A percentile compares a stretch with the other conserved stretches of the same genome.
Conservation (phyloP, 2,113 vertebrate species). For the Prinia subflava region DNA sequence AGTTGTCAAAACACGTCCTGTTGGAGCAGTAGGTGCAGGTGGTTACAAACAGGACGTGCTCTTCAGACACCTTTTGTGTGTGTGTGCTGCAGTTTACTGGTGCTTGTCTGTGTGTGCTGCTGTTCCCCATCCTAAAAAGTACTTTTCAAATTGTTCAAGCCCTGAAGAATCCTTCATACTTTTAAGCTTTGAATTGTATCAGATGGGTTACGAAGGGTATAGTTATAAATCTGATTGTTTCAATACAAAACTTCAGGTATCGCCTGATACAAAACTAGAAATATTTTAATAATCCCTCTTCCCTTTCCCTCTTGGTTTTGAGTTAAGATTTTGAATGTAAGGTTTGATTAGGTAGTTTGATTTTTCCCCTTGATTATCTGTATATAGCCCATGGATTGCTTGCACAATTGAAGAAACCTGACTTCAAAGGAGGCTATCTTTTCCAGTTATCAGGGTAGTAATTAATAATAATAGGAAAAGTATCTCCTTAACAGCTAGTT, state of each 20-base stretch:
- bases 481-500: background rate
- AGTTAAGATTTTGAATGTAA: background rate
- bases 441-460: background rate
- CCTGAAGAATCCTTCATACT: background rate
- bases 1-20: background rate
- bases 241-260: background rate
- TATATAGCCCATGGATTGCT: background rate
- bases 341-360: background rate
- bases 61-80: constrained; percentile 3
- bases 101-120: background rate
- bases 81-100: background rate
- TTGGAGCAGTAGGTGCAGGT: background rate
- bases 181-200: background rate
- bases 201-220: background rate
- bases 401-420: background rate
- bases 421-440: background rate
- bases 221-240: background rate
- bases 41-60: background rate
- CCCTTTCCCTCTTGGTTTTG: background rate
- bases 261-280: background rate
- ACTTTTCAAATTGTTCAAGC: background rate
- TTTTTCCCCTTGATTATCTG: background rate
- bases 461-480: background rate
- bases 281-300: background rate
- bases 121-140: background rate